These are phyloP conservation scores for Camptogramma bilineatum DNA, from an alignment of 2,888 invertebrate genomes.

Conservation along the genomic window DNA sequence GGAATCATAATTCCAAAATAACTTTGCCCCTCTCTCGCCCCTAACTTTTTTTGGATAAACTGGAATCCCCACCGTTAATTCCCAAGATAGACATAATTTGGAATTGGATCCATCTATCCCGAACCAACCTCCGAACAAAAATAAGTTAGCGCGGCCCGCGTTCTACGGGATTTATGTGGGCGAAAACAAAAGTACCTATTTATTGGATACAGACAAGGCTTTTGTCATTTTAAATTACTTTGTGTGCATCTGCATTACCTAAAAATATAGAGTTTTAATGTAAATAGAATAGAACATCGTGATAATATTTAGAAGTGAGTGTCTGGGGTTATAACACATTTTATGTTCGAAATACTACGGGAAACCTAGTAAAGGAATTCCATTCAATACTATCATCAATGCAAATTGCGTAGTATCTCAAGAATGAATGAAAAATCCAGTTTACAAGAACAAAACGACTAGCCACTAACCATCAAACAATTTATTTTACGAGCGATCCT, in stretches of 20 bases:
- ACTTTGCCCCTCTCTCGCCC: slow-evolving; percentile 71
- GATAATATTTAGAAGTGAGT: background rate
- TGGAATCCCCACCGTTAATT: slow-evolving; percentile 84
- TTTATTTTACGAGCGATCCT: slow-evolving; percentile 81
- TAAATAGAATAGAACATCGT: background rate
- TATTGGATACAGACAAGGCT: slow-evolving; percentile 51
- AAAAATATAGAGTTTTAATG: background rate
- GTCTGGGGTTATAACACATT: too few species aligned
- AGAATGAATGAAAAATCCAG: slow-evolving; percentile 53
- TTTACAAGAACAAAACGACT: slow-evolving; percentile 55
- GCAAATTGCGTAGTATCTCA: slow-evolving; percentile 21
- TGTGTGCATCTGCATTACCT: slow-evolving; percentile 20
- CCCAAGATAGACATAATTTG: slow-evolving; percentile 86
- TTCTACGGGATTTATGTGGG: slow-evolving; percentile 74
- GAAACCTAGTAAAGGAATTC: slow-evolving; percentile 9
- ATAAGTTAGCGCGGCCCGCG: slow-evolving; percentile 72
- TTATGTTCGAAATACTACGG: slow-evolving; percentile 2
- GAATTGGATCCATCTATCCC: slow-evolving; percentile 86
- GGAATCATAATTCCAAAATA: slow-evolving; percentile 86
- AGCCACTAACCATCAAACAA: slow-evolving; percentile 66
- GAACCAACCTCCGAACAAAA: slow-evolving; percentile 78
- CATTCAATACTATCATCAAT: slow-evolving; percentile 19
- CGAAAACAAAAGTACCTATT: slow-evolving; percentile 71
- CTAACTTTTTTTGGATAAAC: slow-evolving; percentile 80
- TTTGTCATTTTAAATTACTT: slow-evolving; percentile 48